phyloP scores from a whole-genome alignment of 35 echinoderm and acorn worm genomes.

The Eucidaris tribuloides region DNA sequence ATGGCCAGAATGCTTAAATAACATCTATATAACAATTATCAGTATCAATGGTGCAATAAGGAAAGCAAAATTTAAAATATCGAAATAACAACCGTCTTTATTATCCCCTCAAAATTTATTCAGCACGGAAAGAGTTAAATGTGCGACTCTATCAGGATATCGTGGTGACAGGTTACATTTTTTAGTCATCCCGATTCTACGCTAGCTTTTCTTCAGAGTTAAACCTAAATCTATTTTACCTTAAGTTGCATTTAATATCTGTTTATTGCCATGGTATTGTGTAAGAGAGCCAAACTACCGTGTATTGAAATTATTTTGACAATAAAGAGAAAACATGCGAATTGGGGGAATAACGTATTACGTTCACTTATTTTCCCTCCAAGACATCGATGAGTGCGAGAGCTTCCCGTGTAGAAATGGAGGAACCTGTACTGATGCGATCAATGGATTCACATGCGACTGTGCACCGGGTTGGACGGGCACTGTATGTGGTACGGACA shows the following conservation, averaged over 20 bases:
- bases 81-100: too few species aligned
- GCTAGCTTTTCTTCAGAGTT: neutral
- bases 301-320: neutral
- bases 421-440: conserved; percentile 1
- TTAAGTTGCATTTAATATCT: neutral
- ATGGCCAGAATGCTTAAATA: too few species aligned
- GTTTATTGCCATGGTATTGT: neutral
- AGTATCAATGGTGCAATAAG: too few species aligned
- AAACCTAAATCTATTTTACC: neutral
- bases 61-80: too few species aligned
- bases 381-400: conserved; percentile 44
- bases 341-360: neutral
- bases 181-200: too few species aligned
- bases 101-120: too few species aligned
- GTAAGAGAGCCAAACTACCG: neutral
- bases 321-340: neutral
- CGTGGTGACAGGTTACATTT: too few species aligned
- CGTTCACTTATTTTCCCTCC: neutral
- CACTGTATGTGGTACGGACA: conserved; percentile 31
- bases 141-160: too few species aligned
- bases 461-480: conserved; percentile 4
- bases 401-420: conserved; percentile 39
- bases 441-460: neutral
- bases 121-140: too few species aligned
- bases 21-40: too few species aligned